phyloP scores from a whole-genome alignment of 2,888 invertebrate genomes.

The Trachelus tabidus region DNA sequence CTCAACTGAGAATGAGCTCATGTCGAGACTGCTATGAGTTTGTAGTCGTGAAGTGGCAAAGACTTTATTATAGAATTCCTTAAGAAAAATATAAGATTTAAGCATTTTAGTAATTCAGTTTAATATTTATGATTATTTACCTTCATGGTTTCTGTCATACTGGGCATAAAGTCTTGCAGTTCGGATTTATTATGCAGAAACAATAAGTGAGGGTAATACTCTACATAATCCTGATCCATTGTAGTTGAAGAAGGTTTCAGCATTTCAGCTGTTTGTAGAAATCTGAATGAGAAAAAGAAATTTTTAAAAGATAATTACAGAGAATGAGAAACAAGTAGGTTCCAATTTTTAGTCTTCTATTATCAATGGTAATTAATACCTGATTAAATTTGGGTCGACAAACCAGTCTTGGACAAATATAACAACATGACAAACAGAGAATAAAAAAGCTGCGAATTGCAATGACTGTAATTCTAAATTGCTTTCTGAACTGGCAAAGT shows the following conservation, averaged over 20 bases:
- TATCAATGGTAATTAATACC: slow-evolving; percentile 64
- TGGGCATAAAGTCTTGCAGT: slow-evolving; percentile 78
- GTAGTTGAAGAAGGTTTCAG: slow-evolving; percentile 80
- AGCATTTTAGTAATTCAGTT: slow-evolving; percentile 21
- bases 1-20: slow-evolving; percentile 71
- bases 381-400: slow-evolving; percentile 83
- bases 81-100: slow-evolving; percentile 39
- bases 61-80: slow-evolving; percentile 67
- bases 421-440: slow-evolving; percentile 91
- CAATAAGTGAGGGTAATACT: slow-evolving; percentile 85
- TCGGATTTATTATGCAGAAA: slow-evolving; percentile 86
- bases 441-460: slow-evolving; percentile 84
- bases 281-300: slow-evolving; percentile 66
- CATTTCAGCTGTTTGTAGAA: slow-evolving; percentile 88
- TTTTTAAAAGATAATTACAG: slow-evolving; percentile 38
- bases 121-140: slow-evolving; percentile 55
- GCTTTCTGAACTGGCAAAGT: slow-evolving; percentile 74
- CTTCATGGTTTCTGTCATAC: slow-evolving; percentile 73
- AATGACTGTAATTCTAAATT: slow-evolving; percentile 78
- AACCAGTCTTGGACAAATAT: slow-evolving; percentile 92
- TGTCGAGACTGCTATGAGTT: slow-evolving; percentile 76
- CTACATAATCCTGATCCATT: slow-evolving; percentile 75
- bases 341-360: neutral
- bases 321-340: neutral
- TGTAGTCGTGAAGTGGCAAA: slow-evolving; percentile 76